Base-by-base conservation (phyloP, 2,797 vertebrate species). In the Schizothorax lantsangensis region DNA sequence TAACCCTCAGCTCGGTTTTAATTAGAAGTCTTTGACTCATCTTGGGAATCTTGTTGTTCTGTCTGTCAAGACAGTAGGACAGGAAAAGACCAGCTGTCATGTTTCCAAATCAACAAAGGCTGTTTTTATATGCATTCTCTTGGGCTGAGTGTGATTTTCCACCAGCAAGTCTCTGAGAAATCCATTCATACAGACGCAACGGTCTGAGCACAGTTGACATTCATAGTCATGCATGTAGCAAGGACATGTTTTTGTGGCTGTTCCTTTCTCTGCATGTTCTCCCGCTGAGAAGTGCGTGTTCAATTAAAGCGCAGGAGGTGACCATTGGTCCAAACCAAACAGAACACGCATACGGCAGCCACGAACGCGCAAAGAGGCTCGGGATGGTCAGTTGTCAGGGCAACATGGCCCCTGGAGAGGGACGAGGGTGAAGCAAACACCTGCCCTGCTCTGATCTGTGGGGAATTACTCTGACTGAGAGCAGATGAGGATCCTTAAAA, bases 361-460 rank as follows among this genome's bases (percentile, higher is more conserved):
- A 68, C 90, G 90, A 92, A 91, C 91, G 8, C 36, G 91, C 88
- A 91, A 81, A 88, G 23, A 79, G 91, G 89, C 90, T 85, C 89
- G 64, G 87, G 88, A 88, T 84, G 91, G 87, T 86, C 92, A 90
- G 95, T 95, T 92, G 87, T 93, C 93, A 93, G 93, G 93, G 93
- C 92, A 95, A 95, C 94, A 89, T 26, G 87, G 88, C 94, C 95
- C 94, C 93, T 91, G 91, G 95, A 94, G 91, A 90, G 90, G 83
- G 83, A 79, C 49, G 33, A 77, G 90, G 88, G 90, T 88, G 90
- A 92, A 73, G 91, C 92, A 79, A 96, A 94, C 95, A 96, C 95
- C 95, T 95, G 95, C 94, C 94, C 93, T 89, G 91, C 92, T 85
- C 91, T 14, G 92, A 91, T 94, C 94, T 94, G 93, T 91, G 88